Evolutionary conservation across 2,888 invertebrate genomes (phyloP), one percentile per base, ranked within the genome.

Genomic region (Oxystoma pomonae): DNA sequence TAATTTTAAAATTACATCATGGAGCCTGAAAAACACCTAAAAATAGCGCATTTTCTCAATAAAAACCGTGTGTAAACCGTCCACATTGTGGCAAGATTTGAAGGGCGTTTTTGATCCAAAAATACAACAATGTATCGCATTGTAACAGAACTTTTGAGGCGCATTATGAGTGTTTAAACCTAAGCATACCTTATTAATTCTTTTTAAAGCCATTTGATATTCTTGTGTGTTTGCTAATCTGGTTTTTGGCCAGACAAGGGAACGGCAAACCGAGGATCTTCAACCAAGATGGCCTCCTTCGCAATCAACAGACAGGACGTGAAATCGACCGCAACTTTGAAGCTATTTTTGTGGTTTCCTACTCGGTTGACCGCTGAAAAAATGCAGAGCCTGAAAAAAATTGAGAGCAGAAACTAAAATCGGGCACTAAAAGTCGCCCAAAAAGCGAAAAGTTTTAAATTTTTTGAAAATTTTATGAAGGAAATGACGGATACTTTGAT

Each of bases 131-230:
- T 12, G n/a, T n/a, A n/a, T n/a, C n/a, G 5, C 35, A 12, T 35
- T 3, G 35, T 12, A 3, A 3, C 35, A 35, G 35, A 35, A 35
- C 12, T 35, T 35, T 35, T 35, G 12, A 35, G 35, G 12, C 12
- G 35, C 35, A 3, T 35, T 35, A 7, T 7, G 12, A 3, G 12
- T 7, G 5, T 35, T 35, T 35, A 35, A 35, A 53, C n/a, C 19
- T 19, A 53, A 83, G 87, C 89, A 82, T 88, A 91, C 91, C 93
- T 94, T 94, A 89, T 94, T 94, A 89, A 94, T 94, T 91, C 94
- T 90, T 90, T 94, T 94, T 91, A 94, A 91, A 89, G 94, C 94
- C 94, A 94, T 94, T 89, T 88, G 86, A 84, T 84, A 84, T 57
- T 55, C 58, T 35, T 64, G 83, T 85, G 83, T 84, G 84, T 86